These are phyloP conservation scores for Sinocyclocheilus rhinocerous DNA, from an alignment of 2,113 vertebrate species.

Conservation along the genomic window DNA sequence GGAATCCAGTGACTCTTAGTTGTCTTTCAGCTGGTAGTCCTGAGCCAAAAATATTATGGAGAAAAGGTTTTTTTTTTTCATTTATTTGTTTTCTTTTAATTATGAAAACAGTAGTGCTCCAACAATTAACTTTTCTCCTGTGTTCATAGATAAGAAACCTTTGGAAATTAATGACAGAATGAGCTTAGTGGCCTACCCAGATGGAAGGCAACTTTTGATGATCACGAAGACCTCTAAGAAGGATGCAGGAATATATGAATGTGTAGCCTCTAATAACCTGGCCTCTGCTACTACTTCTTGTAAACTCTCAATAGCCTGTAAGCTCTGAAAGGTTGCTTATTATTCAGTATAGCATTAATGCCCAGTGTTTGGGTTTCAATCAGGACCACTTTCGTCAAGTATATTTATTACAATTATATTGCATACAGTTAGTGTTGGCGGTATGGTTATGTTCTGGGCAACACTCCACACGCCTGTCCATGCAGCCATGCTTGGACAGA, in stretches of 20 bases:
- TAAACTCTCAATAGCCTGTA: conserved; percentile 86
- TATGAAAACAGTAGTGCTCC: background rate
- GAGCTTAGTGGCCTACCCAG: conserved; percentile 83
- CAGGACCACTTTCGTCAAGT: no score
- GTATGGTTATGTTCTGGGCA: no score
- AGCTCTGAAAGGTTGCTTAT: conserved; percentile 62
- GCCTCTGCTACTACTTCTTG: conserved; percentile 89
- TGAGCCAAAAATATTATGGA: conserved; percentile 85
- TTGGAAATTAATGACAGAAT: conserved; percentile 77
- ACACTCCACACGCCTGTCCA: no score
- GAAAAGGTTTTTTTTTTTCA: conserved; percentile 80
- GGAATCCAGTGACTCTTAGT: conserved; percentile 86
- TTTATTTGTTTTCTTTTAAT: background rate
- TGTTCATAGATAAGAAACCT: conserved; percentile 80
- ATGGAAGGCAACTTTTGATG: conserved; percentile 88
- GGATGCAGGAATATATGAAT: conserved; percentile 89
- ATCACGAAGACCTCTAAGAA: conserved; percentile 79
- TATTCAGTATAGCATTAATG: background rate
- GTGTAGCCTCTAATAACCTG: conserved; percentile 84
- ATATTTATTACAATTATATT: no score
- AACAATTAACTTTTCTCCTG: background rate
- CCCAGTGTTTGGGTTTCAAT: conserved; percentile 2
- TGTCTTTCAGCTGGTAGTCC: conserved; percentile 91
- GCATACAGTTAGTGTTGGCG: no score
- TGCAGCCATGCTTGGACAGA: no score